Evolutionary conservation across 2,888 invertebrate genomes (phyloP).

Genomic region (Microctonus aethiopoides): DNA sequence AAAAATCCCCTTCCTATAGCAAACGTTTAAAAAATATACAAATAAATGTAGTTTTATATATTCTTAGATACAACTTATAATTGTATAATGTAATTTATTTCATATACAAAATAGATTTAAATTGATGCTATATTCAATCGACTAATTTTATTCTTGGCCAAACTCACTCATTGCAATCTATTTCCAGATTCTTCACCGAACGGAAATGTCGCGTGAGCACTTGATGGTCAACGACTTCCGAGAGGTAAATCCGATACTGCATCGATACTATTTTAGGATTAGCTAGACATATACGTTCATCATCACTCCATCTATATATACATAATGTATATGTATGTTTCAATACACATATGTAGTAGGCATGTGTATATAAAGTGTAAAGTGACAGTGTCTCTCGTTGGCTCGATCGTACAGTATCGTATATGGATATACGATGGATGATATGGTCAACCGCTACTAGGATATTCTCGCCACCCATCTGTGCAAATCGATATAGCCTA

Average conservation of each 20-base stretch:
- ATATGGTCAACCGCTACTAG: constrained; percentile 22
- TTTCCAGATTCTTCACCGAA: constrained; percentile 10
- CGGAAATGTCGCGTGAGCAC: constrained; percentile 23
- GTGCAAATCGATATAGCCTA: constrained; percentile 22
- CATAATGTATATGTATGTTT: not conserved
- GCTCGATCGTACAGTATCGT: no score
- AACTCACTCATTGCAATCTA: not conserved
- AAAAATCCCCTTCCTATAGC: no score
- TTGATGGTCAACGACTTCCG: constrained; percentile 25
- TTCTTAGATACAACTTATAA: no score
- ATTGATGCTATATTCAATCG: not conserved
- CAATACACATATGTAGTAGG: not conserved
- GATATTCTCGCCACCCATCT: constrained; percentile 6
- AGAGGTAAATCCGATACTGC: constrained; percentile 37
- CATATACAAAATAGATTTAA: no score
- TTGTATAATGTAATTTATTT: no score
- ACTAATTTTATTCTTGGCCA: not conserved
- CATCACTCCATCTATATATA: not conserved
- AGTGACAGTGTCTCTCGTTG: not conserved
- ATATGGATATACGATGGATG: not conserved
- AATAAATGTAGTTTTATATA: no score
- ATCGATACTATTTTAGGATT: constrained; percentile 38
- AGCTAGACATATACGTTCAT: constrained; percentile 16
- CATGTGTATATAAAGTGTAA: no score
- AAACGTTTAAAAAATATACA: no score